Evolutionary conservation across 2,113 vertebrate genomes (phyloP), one percentile per base, ranked within the genome.

Genomic region (Lophura nycthemera): DNA sequence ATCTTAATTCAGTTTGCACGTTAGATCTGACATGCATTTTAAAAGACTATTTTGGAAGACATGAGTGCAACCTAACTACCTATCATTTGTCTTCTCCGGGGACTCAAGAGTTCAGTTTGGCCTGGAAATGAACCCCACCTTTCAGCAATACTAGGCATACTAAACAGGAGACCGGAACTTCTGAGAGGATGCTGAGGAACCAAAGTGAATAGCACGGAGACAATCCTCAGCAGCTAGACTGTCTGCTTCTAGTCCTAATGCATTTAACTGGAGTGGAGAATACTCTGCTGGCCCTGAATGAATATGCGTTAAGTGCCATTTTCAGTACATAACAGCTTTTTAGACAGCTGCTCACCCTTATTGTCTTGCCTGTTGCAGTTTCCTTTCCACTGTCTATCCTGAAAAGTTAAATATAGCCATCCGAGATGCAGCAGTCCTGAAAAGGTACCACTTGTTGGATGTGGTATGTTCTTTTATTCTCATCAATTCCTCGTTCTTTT

Each of bases 331-430:
- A 90, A 84, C 45, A 70, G 42, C 18, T 69, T 92, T 96, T 91
- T 60, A 79, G 43, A 56, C 71, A 91, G 52, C 54, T 92, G 78
- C 38, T 90, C 5, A 4, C 63, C 40, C 73, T 84, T 88, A 65
- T 32, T 90, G 5, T 72, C 32, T 3, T 79, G 65, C 27, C 40
- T 73, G 17, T 54, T 84, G 43, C 36, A 69, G 43, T 81, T 88
- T 88, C 36, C 16, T 85, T 86, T 86, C 32, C 43, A 60, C 42
- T 65, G 40, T 18, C 38, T 48, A 36, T 43, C 36, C n/a, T 63
- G 65, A 80, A 73, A 91, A 92, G 72, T 83, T 88, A 90, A 89
- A 86, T 81, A 71, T 12, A 86, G 42, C 43, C 29, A 72, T 90
- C 34, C 61, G 76, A 90, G 38, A 36, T 52, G 60, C 12, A 78